phyloP scores from a whole-genome alignment of 1,140 invertebrate species.

The Drosophila ficusphila region DNA sequence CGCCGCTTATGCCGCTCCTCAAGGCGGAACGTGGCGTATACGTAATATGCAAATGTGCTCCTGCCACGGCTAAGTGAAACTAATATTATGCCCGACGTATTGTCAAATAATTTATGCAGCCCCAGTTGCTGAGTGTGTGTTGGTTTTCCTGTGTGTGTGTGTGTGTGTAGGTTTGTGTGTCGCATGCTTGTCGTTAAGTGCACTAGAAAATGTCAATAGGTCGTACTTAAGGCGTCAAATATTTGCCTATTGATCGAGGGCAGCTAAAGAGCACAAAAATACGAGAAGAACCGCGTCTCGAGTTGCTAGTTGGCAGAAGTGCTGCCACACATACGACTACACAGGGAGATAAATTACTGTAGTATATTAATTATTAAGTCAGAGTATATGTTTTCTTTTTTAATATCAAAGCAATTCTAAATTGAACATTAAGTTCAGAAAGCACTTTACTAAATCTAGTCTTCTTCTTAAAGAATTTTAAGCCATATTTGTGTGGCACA shows the following conservation, averaged over 20 bases:
- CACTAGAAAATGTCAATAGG: conserved; percentile 74
- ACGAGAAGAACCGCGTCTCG: background rate
- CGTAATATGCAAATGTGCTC: conserved; percentile 72
- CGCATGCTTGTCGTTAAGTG: conserved; percentile 64
- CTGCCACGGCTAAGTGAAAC: conserved; percentile 57
- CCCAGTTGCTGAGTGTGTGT: conserved; percentile 6
- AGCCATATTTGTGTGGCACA: too few relatives aligned
- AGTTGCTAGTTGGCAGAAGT: background rate
- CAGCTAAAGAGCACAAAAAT: conserved; percentile 41
- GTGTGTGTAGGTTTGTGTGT: conserved; percentile 21
- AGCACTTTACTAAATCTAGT: too few relatives aligned
- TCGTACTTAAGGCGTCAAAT: conserved; percentile 66
- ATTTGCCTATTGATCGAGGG: conserved; percentile 67
- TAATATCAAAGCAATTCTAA: too few relatives aligned
- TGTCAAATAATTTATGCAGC: conserved; percentile 78
- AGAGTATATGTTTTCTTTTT: too few relatives aligned
- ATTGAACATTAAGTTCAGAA: too few relatives aligned
- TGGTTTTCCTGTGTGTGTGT: conserved; percentile 7
- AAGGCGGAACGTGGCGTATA: conserved; percentile 52
- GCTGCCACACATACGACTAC: background rate
- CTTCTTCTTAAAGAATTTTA: too few relatives aligned
- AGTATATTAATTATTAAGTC: too few relatives aligned
- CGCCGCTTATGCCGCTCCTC: conserved; percentile 13
- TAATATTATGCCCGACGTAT: conserved; percentile 74
- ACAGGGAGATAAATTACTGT: background rate